A percentile compares a stretch with the other conserved stretches of the same genome.
Evolutionary conservation across 2,888 invertebrate species (phyloP).

Genomic region (Chalcosyrphus nemorum): DNA sequence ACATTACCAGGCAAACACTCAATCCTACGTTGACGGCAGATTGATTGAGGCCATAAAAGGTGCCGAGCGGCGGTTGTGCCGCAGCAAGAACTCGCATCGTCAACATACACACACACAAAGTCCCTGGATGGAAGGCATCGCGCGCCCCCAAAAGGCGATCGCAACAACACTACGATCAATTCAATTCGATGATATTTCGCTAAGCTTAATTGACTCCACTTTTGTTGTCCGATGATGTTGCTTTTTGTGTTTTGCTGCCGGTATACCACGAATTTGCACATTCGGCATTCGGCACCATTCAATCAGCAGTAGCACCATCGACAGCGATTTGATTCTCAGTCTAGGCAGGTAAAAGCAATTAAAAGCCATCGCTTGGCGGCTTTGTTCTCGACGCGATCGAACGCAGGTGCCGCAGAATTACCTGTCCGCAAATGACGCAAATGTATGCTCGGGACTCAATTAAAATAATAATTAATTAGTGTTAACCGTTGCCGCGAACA

Average conservation of each 20-base stretch:
- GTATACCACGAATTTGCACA: slow-evolving; percentile 61
- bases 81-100: slow-evolving; percentile 26
- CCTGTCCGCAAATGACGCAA: slow-evolving; percentile 70
- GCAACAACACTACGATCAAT: slow-evolving; percentile 39
- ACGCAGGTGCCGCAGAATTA: slow-evolving; percentile 70
- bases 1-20: slow-evolving; percentile 37
- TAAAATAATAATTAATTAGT: slow-evolving; percentile 73
- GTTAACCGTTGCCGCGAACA: slow-evolving; percentile 71
- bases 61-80: slow-evolving; percentile 18
- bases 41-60: slow-evolving; percentile 67
- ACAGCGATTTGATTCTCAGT: slow-evolving; percentile 52
- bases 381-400: slow-evolving; percentile 63
- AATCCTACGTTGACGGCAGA: slow-evolving; percentile 57
- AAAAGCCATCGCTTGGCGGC: slow-evolving; percentile 62
- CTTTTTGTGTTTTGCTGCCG: slow-evolving; percentile 62
- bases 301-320: slow-evolving; percentile 25
- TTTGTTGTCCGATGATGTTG: slow-evolving; percentile 65
- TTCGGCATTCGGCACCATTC: slow-evolving; percentile 56
- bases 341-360: slow-evolving; percentile 69
- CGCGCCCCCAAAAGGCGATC: slow-evolving; percentile 52
- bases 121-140: slow-evolving; percentile 40
- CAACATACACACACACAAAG: slow-evolving; percentile 2
- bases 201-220: slow-evolving; percentile 57
- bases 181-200: slow-evolving; percentile 31
- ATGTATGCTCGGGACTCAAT: slow-evolving; percentile 70